These are phyloP conservation scores for Chionodraco myersi DNA, from an alignment of 2,113 vertebrate species.

Conservation along the genomic window DNA sequence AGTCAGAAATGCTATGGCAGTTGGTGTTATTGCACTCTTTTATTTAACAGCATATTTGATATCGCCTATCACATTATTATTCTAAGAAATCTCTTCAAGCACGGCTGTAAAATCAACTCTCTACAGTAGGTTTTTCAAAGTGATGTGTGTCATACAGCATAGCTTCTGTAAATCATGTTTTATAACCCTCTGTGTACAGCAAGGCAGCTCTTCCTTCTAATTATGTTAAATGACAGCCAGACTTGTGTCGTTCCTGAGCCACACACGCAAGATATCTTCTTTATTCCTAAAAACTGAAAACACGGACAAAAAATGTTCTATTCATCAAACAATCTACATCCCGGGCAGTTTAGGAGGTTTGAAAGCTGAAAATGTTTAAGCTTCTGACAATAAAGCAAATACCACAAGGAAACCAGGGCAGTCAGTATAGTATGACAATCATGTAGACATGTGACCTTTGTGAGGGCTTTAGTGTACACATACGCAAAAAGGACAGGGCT, in stretches of 20 bases:
- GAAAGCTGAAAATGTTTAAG: neutral
- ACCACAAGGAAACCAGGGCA: constrained; percentile 18
- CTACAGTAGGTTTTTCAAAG: neutral
- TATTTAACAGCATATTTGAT: constrained; percentile 47
- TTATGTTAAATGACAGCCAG: constrained; percentile 57
- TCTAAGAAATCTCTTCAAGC: constrained; percentile 21
- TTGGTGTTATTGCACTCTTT: constrained; percentile 47
- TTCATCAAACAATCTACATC: neutral
- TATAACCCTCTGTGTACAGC: constrained; percentile 21
- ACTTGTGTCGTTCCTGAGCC: constrained; percentile 33
- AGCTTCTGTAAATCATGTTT: constrained; percentile 56
- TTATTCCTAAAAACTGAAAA: constrained; percentile 29
- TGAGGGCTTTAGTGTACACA: neutral
- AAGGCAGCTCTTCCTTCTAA: constrained; percentile 47
- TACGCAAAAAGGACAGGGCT: too few species aligned
- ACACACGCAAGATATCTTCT: constrained; percentile 42
- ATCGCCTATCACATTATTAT: constrained; percentile 46
- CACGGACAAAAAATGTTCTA: constrained; percentile 25
- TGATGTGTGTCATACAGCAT: constrained; percentile 41
- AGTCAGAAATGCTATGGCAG: constrained; percentile 53
- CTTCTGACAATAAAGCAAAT: constrained; percentile 27
- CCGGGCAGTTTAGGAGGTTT: constrained; percentile 26
- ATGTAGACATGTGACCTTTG: neutral
- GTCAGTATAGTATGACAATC: neutral
- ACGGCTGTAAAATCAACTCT: constrained; percentile 29